These are phyloP conservation scores for Plusia festucae DNA, from an alignment of 2,888 invertebrate genomes.

Conservation along the genomic window DNA sequence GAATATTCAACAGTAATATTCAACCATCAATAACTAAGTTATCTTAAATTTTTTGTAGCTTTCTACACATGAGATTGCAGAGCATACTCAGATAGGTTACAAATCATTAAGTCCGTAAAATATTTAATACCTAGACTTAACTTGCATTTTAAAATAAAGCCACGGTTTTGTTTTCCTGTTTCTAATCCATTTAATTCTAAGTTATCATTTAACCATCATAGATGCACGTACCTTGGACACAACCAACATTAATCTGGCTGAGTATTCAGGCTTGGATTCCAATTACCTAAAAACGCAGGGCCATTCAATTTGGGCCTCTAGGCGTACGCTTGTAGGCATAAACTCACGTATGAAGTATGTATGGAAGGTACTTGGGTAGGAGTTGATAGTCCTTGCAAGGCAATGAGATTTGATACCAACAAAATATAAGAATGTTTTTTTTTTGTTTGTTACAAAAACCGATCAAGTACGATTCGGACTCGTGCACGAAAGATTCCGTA, in stretches of 20 bases:
- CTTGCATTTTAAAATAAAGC: not conserved
- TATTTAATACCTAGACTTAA: not conserved
- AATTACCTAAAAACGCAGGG: conserved; percentile 74
- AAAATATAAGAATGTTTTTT: no score
- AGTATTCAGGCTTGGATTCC: conserved; percentile 62
- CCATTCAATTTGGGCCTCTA: conserved; percentile 72
- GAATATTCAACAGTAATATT: no score
- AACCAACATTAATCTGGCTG: conserved; percentile 64
- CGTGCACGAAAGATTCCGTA: no score
- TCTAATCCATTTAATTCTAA: conserved; percentile 37
- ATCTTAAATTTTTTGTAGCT: no score
- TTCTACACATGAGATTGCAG: not conserved
- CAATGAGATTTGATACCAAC: conserved; percentile 10
- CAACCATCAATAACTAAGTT: no score
- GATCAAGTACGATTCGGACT: no score
- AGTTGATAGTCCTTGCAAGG: conserved; percentile 15
- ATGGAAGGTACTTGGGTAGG: conserved; percentile 51
- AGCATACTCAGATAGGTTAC: not conserved
- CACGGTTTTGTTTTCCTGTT: not conserved
- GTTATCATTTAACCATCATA: conserved; percentile 48
- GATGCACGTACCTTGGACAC: conserved; percentile 38
- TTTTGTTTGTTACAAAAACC: no score
- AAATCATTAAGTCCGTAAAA: not conserved
- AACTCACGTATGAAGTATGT: conserved; percentile 62
- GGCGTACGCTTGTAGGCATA: conserved; percentile 55